A percentile compares a stretch with the other conserved stretches of the same genome.
phyloP scores from a whole-genome alignment of 2,113 vertebrate species.

The Hiodon alosoides region DNA sequence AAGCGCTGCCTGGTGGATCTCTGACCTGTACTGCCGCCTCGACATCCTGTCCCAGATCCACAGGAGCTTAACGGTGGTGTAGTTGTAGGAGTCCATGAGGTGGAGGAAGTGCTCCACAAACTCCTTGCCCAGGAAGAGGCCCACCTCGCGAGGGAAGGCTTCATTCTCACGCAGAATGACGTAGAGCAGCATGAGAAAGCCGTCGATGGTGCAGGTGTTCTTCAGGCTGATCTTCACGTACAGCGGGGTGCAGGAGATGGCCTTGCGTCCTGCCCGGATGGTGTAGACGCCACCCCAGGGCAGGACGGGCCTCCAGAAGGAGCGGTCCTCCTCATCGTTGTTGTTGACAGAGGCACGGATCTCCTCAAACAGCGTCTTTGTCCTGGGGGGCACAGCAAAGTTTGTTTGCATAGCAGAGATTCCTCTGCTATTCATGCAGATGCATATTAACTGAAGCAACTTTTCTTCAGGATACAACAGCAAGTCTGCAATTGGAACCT shows the following conservation, averaged over 20 bases:
- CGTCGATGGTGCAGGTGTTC: constrained; percentile 87
- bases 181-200: constrained; percentile 83
- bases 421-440: background rate
- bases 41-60: constrained; percentile 90
- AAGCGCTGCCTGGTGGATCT: constrained; percentile 69
- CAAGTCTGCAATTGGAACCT: background rate
- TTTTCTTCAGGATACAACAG: background rate
- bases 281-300: constrained; percentile 83
- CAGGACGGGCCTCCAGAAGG: constrained; percentile 84
- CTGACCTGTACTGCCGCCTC: constrained; percentile 76
- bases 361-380: constrained; percentile 83
- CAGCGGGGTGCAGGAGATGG: constrained; percentile 77
- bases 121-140: constrained; percentile 72
- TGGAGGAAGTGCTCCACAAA: constrained; percentile 80
- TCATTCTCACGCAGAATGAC: constrained; percentile 81
- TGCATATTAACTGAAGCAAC: background rate
- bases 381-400: constrained; percentile 48
- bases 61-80: constrained; percentile 82
- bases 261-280: constrained; percentile 78
- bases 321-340: constrained; percentile 73
- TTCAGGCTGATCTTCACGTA: constrained; percentile 80
- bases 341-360: constrained; percentile 83
- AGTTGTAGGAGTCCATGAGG: constrained; percentile 83
- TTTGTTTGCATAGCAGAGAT: background rate
- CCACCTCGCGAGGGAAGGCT: constrained; percentile 70